Evolutionary conservation across 2,888 invertebrate species (phyloP).

Genomic region (Galerucella pusilla): DNA sequence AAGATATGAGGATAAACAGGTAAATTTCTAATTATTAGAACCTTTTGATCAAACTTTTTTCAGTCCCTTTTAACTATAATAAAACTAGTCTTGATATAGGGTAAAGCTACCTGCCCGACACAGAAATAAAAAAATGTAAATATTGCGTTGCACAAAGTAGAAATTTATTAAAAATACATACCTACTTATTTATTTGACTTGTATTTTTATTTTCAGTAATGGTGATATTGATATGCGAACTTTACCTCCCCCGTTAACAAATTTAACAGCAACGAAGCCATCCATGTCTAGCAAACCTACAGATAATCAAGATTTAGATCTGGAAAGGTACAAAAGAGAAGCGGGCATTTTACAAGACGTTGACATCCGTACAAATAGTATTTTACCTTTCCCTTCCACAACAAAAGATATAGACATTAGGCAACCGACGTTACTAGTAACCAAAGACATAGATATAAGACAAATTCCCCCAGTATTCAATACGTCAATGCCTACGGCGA

Average conservation of each 20-base stretch:
- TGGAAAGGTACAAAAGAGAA: constrained; percentile 53
- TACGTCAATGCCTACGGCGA: constrained; percentile 29
- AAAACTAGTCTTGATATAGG: no score
- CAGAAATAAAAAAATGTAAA: no score
- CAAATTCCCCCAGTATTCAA: constrained; percentile 57
- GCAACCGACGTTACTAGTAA: constrained; percentile 45
- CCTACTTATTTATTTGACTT: background rate
- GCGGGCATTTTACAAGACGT: constrained; percentile 50
- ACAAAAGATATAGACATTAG: constrained; percentile 54
- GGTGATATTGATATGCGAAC: constrained; percentile 65
- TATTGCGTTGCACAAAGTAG: no score
- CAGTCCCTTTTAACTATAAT: no score
- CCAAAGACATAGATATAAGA: constrained; percentile 65
- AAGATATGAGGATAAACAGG: constrained; percentile 63
- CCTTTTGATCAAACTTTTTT: background rate
- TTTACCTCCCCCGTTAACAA: constrained; percentile 52
- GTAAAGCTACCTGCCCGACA: no score
- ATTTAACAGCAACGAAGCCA: constrained; percentile 25
- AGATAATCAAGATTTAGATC: constrained; percentile 43
- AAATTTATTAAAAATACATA: no score
- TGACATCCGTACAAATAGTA: constrained; percentile 48
- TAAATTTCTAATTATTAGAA: constrained; percentile 36
- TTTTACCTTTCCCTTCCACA: constrained; percentile 32
- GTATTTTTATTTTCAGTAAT: constrained; percentile 55
- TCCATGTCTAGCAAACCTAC: constrained; percentile 6